These are phyloP conservation scores for Strix uralensis DNA, from an alignment of 2,113 vertebrate genomes.

Conservation along the genomic window DNA sequence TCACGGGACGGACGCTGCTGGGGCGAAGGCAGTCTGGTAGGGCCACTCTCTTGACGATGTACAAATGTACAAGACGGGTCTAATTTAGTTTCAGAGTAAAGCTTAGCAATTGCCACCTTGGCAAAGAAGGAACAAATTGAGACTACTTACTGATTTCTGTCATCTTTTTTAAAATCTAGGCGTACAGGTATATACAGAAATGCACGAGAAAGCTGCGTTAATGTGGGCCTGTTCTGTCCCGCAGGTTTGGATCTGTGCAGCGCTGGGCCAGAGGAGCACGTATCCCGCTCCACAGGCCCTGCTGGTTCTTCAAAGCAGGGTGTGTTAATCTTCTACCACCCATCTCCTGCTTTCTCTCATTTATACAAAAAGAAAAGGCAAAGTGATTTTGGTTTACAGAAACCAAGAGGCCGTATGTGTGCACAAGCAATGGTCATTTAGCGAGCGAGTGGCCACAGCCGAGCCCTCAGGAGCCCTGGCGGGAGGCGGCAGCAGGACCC, in stretches of 20 bases:
- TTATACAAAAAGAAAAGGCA: background rate
- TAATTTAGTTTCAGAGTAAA: background rate
- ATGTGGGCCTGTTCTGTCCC: background rate
- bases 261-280: background rate
- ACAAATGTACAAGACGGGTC: background rate
- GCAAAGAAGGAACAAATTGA: background rate
- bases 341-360: background rate
- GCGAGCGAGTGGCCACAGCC: background rate
- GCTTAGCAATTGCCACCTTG: background rate
- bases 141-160: background rate
- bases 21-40: background rate
- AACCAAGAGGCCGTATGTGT: background rate
- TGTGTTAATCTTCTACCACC: background rate
- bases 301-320: background rate
- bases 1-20: background rate
- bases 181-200: background rate
- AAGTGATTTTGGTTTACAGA: background rate
- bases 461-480: background rate
- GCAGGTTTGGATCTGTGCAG: background rate
- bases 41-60: background rate
- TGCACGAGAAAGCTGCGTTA: background rate
- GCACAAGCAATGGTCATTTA: background rate
- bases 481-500: background rate
- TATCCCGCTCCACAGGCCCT: background rate
- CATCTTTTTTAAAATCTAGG: background rate